Evolutionary conservation across 2,797 vertebrate species (phyloP), one percentile per base, ranked within the genome.

Genomic region (Scyliorhinus canicula): DNA sequence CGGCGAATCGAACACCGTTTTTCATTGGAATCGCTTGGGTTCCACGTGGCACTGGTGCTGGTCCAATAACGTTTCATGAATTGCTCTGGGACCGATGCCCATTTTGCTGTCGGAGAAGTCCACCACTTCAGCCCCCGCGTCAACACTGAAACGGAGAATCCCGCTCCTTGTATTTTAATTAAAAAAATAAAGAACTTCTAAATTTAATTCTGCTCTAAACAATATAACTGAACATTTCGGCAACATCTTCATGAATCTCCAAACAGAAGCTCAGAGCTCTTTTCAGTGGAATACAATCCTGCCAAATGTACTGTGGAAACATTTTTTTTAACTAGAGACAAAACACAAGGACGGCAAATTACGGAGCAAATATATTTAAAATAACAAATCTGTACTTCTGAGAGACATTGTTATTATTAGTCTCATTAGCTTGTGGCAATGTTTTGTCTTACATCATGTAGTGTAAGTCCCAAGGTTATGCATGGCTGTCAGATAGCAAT

Each of bases 351-450:
- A 44, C 77, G 47, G 47, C n/a, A 52, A 55, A 88, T 88, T 57
- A 55, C 28, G 35, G 85, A 57, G 85, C 50, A 57, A 52, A n/a
- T 88, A 52, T 11, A 86, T 5, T 88, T 55, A 88, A 88, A 35
- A 31, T 82, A 57, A n/a, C 35, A 63, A 60, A 2, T 5, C 24
- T 21, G n/a, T 63, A 90, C 85, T 90, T 63, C 55, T 57, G 85
- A 88, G 55, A 57, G 57, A 60, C 35, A 63, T n/a, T 26, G 24
- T 91, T 91, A 91, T 91, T 65, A n/a, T 63, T 40, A 63, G 88
- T 63, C 35, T 65, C 63, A 31, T 90, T 90, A 91, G n/a, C 55
- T 91, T 9, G 57, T 91, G 86, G 86, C 86, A 90, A 60, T 55
- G 86, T 90, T 82, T 82, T 26, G 44, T 82, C 40, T 82, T 26